Percentiles rank a stretch among this genome's conserved stretches.
These are phyloP conservation scores for Zeuzera pyrina DNA, from an alignment of 2,888 invertebrate genomes.

Conservation along the genomic window DNA sequence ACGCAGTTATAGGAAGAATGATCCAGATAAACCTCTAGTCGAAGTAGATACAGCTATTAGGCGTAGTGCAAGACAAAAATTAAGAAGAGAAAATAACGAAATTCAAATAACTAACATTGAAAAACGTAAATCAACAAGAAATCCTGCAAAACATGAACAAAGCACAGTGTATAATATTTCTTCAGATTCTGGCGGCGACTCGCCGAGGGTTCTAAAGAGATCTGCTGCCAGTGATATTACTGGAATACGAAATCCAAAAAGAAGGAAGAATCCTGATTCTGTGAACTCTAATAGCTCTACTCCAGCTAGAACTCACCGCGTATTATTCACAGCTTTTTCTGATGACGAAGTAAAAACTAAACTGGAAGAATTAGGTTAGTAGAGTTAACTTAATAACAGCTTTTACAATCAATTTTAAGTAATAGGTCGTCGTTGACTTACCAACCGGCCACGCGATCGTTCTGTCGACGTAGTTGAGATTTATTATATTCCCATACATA, in stretches of 20 bases:
- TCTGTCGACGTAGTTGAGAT: too few relatives aligned
- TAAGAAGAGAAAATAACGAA: constrained; percentile 22
- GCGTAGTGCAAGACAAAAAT: constrained; percentile 38
- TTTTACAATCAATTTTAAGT: too few relatives aligned
- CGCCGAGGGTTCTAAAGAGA: constrained; percentile 33
- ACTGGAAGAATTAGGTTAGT: constrained; percentile 49
- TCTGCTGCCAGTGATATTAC: constrained; percentile 22
- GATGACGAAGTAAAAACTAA: constrained; percentile 37
- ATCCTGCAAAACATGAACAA: constrained; percentile 25
- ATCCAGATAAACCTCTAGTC: neutral
- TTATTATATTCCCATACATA: too few relatives aligned
- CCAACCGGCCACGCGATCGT: too few relatives aligned
- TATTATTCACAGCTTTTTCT: constrained; percentile 54
- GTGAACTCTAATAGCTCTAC: constrained; percentile 25
- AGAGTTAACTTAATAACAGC: neutral
- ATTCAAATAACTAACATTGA: constrained; percentile 1
- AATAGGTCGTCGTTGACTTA: too few relatives aligned
- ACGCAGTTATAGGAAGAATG: constrained; percentile 1
- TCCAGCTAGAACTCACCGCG: constrained; percentile 35
- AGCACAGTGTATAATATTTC: constrained; percentile 46
- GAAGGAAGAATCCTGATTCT: constrained; percentile 19
- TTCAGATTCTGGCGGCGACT: constrained; percentile 32
- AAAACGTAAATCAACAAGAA: constrained; percentile 6
- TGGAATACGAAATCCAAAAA: constrained; percentile 32
- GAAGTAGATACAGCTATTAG: constrained; percentile 30